Evolutionary conservation across 2,113 vertebrate species (phyloP), one percentile per base, ranked within the genome.

Genomic region (Bagarius yarrelli): DNA sequence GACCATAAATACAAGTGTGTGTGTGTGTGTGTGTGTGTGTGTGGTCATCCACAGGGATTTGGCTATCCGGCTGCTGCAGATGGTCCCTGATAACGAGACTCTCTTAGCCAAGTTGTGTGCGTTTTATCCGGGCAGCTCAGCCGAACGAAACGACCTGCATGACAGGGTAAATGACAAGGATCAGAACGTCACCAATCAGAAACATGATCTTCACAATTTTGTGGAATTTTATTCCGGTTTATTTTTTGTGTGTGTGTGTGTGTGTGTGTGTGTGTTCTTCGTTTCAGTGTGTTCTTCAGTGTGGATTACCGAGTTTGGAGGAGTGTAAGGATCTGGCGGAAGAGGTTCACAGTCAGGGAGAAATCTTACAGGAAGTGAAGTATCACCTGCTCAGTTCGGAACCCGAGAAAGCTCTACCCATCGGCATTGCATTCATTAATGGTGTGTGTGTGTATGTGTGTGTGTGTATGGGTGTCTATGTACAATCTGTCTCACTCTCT

Each of bases 41-140:
- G 11, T 47, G 44, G 5, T 87, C 67, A 85, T 80, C 80, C 80
- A 55, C 83, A 99, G 98, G 96, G 94, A 97, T 83, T 90, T 98
- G 76, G 96, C 97, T 61, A 90, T 88, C 13, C 94, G 96, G 80
- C 94, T 99, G 67, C 92, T 99, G 50, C 87, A 87, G 85, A 96
- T 97, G 96, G 96, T 94, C 84, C 96, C 97, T 25, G 92, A 95
- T 83, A 96, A 95, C 61, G 89, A 95, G 77, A 86, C 94, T 4
- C 91, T 96, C 18, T 83, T 98, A 89, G 90, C 94, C 30, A 97
- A 98, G 83, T 93, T 99, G 1, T 98, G 97, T 86, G 94, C 97
- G 19, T 97, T 96, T 88, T 97, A 95, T 88, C 94, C 96, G 15
- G 97, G 95, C 82, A 94, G 92, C 53, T 21, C 66, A 2, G 90